Evolutionary conservation across 2,888 invertebrate species (phyloP), one percentile per base, ranked within the genome.

Genomic region (Tinea semifulvella): DNA sequence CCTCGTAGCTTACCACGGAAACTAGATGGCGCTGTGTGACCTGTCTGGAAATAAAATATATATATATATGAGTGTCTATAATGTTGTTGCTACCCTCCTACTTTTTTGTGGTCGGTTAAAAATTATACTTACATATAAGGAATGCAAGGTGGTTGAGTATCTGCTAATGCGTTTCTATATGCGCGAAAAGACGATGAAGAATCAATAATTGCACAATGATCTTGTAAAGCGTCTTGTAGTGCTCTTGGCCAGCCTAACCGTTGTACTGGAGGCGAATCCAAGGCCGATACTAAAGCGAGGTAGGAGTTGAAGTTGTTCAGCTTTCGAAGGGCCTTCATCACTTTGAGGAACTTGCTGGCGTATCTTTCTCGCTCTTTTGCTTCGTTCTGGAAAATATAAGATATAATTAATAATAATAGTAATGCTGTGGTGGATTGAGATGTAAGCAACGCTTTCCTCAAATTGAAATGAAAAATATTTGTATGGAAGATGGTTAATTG

Each of bases 231-330:
- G 77, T 98, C 97, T 18, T 91, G 90, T 49, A 96, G 92, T 55
- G 92, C 90, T 62, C 92, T 90, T 61, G 94, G 93, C 94, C 95
- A 96, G 65, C 96, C 98, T 65, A 99, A 84, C 65, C 98, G 83
- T 59, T 88, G 80, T 66, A 94, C 88, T 0, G 99, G 98, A 3
- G 97, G 97, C 14, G 98, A 98, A 74, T 98, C 97, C 56, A 99
- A 76, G 11, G 99, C 99, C 5, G 98, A 97, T 49, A 99, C 84
- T 51, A 99, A 83, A 6, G 99, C 98, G 59, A 99, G 82, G 81
- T 98, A 98, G 36, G 98, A 98, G 81, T 99, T 99, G 75, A 98
- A 99, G 73, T 99, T 99, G 79, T 96, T 97, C 71, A 98, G 90
- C 72, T 97, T 97, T 48, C 98, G 85, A 51, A 99, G 83, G 65